These are phyloP conservation scores for Andrena bucephala DNA, from an alignment of 2,888 invertebrate genomes.

Conservation along the genomic window DNA sequence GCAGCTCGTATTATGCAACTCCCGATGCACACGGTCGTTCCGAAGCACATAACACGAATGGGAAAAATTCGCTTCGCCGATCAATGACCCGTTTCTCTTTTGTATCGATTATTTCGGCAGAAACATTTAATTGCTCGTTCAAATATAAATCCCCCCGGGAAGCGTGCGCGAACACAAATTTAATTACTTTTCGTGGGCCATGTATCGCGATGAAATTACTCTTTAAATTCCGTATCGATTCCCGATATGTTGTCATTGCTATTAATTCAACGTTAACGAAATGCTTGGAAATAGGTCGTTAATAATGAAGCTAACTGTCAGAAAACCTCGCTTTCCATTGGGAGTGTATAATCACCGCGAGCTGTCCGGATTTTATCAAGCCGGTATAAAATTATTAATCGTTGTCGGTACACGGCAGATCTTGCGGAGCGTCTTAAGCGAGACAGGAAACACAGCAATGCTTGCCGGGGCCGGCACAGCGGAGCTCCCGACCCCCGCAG, in stretches of 20 bases:
- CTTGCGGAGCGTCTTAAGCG: background rate
- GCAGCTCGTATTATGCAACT: background rate
- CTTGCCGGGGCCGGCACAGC: background rate
- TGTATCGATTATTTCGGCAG: background rate
- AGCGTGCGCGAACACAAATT: background rate
- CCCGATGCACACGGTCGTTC: background rate
- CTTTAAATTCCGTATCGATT: background rate
- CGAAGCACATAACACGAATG: background rate
- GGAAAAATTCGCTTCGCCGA: background rate
- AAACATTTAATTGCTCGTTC: background rate
- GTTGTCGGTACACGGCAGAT: background rate
- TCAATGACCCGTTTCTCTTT: background rate
- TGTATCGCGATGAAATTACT: background rate
- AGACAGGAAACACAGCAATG: background rate
- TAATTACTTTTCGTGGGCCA: background rate
- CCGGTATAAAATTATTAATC: constrained; percentile 8
- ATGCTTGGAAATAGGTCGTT: background rate
- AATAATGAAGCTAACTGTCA: background rate
- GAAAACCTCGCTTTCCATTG: background rate
- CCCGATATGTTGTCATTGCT: background rate
- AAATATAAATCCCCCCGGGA: background rate
- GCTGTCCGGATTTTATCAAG: background rate
- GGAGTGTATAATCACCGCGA: background rate
- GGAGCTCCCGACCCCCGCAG: constrained; percentile 55
- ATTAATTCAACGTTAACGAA: background rate